Base-by-base conservation (phyloP, 2,888 invertebrate genomes). In the Drosophila nigricruria region DNA sequence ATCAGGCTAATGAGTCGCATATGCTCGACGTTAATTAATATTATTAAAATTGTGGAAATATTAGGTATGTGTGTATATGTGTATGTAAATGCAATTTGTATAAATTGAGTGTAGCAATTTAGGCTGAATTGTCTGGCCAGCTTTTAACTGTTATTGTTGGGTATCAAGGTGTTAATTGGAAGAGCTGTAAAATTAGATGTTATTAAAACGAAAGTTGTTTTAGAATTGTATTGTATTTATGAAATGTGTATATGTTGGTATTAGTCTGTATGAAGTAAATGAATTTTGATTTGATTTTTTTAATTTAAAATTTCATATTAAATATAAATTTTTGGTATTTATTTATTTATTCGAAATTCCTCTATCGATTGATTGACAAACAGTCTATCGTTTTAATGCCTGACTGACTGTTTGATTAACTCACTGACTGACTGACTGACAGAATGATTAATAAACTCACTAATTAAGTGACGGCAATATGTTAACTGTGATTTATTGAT, bases 1-100 rank as follows among this genome's bases (percentile, higher is more conserved):
- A 36, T 27, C 32, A n/a, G 25, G 77, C 77, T 77, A 77, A 80
- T 76, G 62, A 80, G 42, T 43, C 57, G 60, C 54, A 66, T 53
- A 59, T 53, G 61, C 43, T 50, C 6, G 9, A 56, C 20, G 58
- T 32, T 77, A 77, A 81, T 71, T 81, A 50, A 43, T 53, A 58
- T 40, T 63, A 49, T 56, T 18, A 50, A 52, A 42, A 53, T 49
- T 49, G 49, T 49, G 14, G 14, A 49, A 32, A 8, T 30, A 30
- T 18, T 30, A 12, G 25, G 12, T 34, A 16, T 30, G 5, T 42
- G 1, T 20, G 14, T 25, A 16, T 45, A 9, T 16, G 14, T 9
- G 9, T 16, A 16, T 43, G 14, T 16, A 16, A 20, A 1, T 43
- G 12, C 20, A 43, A 43, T n/a, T 27, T 47, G 47, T n/a, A 25